phyloP scores from a whole-genome alignment of 2,797 vertebrate genomes.

The Apodemus agrarius region DNA sequence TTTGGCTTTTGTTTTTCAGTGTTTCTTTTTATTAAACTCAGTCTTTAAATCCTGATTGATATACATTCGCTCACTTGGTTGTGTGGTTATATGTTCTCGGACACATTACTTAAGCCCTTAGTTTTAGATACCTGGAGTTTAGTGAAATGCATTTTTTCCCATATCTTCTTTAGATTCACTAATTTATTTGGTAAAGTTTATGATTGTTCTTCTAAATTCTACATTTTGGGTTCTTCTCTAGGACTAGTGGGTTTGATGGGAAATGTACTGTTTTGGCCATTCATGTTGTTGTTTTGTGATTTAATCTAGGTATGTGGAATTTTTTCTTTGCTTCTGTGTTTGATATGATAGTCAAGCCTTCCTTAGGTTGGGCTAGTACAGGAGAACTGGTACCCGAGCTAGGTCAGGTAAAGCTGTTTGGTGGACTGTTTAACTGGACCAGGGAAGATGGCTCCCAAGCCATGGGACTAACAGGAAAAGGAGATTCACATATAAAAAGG shows the following conservation, averaged over 20 bases:
- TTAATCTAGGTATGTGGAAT: too few relatives aligned
- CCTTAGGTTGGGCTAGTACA: neutral
- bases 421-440: neutral
- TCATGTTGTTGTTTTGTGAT: neutral
- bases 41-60: neutral
- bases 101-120: neutral
- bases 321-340: neutral
- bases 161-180: neutral
- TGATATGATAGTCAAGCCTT: neutral
- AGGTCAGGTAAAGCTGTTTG: neutral
- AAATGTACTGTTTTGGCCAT: neutral
- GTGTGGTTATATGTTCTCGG: neutral
- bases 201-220: neutral
- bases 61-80: neutral
- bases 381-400: neutral
- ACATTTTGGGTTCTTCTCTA: neutral
- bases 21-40: neutral
- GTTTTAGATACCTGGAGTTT: neutral
- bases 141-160: neutral
- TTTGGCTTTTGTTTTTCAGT: neutral
- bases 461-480: neutral
- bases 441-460: neutral
- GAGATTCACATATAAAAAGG: neutral
- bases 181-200: neutral
- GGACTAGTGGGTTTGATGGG: too few relatives aligned